Evolutionary conservation across 2,888 invertebrate genomes (phyloP), one percentile per base, ranked within the genome.

Genomic region (Nasonia oneida): DNA sequence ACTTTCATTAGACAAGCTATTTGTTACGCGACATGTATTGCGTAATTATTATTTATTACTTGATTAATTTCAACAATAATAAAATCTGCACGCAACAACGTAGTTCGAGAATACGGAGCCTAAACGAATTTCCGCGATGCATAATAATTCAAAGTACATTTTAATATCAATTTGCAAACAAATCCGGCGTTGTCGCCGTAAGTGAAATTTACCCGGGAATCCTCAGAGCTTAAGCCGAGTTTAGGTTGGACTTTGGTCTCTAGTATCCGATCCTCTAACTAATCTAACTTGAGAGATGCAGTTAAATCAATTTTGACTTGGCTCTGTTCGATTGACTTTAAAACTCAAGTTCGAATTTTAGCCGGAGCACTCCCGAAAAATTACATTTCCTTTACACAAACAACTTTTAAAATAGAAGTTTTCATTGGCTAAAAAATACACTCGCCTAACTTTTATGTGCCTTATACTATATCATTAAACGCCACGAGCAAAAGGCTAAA

Each of bases 211-310:
- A 39, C 33, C 53, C 53, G 37, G 71, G 64, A 81, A 86, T 84
- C 81, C 87, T 77, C 42, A 37, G 29, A 86, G 86, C 84, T 87
- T 82, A 82, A 86, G 82, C 81, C 74, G 61, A 86, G 85, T 83
- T 87, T 86, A 79, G 84, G 79, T 86, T 87, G 82, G 53, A 84
- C 80, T 84, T 87, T 61, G 37, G 42, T 67, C 73, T 73, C 74
- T 57, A 39, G 67, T n/a, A 80, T 61, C 74, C 61, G 79, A 87
- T 87, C 84, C 76, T 73, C 79, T 84, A 87, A 86, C 86, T 86
- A 87, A 86, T 87, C 85, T 87, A 87, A 86, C 86, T 87, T 84
- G 78, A 83, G 84, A 84, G 80, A 87, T 78, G 84, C 82, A 73
- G 61, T 86, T 86, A 87, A 87, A 86, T 86, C 87, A 84, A 87